phyloP scores from a whole-genome alignment of 1,140 invertebrate genomes.

The Andrena cerasifolii region DNA sequence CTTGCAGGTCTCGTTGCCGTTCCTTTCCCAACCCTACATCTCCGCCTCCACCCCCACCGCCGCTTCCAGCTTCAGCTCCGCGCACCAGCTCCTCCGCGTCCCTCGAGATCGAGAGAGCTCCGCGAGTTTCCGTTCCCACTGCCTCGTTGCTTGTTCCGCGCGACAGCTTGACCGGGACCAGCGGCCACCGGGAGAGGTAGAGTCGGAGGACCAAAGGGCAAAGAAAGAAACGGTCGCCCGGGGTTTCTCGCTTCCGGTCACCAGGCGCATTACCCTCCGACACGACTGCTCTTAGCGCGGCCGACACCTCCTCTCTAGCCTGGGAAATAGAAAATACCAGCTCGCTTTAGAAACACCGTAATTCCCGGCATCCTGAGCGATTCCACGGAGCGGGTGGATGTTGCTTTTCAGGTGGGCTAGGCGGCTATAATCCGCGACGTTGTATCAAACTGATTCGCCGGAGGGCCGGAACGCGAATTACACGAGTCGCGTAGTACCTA shows the following conservation, averaged over 20 bases:
- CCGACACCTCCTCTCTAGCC: constrained; percentile 1
- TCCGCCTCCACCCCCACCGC: too few relatives aligned
- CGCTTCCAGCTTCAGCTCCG: too few relatives aligned
- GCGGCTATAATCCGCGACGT: neutral
- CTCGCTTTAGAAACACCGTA: too few relatives aligned
- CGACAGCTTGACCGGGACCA: neutral
- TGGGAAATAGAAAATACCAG: neutral
- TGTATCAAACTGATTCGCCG: neutral
- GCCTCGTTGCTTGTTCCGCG: neutral
- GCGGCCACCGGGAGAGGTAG: neutral
- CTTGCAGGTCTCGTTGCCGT: constrained; percentile 2
- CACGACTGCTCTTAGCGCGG: neutral
- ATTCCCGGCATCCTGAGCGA: too few relatives aligned
- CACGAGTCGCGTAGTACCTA: neutral
- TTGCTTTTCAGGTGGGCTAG: neutral
- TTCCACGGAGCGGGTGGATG: too few relatives aligned
- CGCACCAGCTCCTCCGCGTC: neutral
- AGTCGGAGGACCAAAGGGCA: neutral
- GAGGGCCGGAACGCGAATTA: neutral
- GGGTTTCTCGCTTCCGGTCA: constrained; percentile 48
- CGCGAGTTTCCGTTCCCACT: neutral
- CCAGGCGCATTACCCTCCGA: constrained; percentile 59
- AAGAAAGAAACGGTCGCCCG: constrained; percentile 45
- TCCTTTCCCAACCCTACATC: neutral
- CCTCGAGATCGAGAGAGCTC: neutral